These are phyloP conservation scores for Ceryle rudis DNA, from an alignment of 2,797 vertebrate genomes.

Conservation along the genomic window DNA sequence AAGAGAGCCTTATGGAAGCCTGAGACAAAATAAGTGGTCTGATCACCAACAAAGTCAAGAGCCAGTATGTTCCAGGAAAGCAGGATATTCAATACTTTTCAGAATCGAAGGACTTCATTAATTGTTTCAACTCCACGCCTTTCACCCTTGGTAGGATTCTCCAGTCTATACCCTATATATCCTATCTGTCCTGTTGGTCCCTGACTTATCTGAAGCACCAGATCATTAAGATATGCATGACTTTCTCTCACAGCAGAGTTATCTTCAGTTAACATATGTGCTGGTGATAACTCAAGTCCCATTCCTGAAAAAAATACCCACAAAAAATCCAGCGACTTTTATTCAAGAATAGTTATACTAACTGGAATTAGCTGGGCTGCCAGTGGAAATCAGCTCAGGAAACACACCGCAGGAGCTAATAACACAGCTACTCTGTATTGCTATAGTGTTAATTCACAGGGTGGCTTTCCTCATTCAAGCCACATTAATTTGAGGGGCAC, in stretches of 20 bases:
- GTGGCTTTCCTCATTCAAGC: background rate
- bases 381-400: background rate
- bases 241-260: background rate
- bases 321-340: background rate
- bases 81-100: background rate
- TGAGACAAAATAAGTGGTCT: background rate
- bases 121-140: background rate
- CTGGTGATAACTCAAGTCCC: background rate
- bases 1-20: background rate
- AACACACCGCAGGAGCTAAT: background rate
- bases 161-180: background rate
- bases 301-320: background rate
- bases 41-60: background rate
- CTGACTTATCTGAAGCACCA: background rate
- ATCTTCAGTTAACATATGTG: background rate
- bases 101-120: background rate
- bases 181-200: background rate
- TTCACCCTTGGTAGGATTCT: background rate
- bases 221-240: fast-evolving
- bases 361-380: background rate
- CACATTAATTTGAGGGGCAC: background rate
- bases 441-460: background rate
- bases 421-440: background rate
- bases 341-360: background rate
- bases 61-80: background rate